Conservation (phyloP, 1,140 invertebrate genomes). For the Aphaenogaster floridana region DNA sequence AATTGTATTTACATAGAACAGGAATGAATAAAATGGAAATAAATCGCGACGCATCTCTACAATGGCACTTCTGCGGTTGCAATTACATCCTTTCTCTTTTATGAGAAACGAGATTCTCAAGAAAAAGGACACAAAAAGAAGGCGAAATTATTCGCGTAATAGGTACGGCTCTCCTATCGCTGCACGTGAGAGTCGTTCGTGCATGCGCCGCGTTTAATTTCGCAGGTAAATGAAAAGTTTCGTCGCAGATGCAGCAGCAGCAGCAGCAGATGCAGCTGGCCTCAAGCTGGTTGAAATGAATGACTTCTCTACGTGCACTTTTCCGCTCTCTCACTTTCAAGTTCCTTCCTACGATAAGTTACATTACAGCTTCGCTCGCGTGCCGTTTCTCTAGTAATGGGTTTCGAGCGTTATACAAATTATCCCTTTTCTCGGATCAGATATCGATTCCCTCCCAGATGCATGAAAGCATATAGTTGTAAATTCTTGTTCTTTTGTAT, state of each 20-base stretch:
- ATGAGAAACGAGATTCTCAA: not conserved
- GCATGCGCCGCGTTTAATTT: slow-evolving; percentile 68
- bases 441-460: not conserved
- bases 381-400: not conserved
- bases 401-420: slow-evolving; percentile 23
- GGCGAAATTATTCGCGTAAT: slow-evolving; percentile 41
- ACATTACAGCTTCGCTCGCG: not conserved
- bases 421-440: not conserved
- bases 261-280: slow-evolving; percentile 42
- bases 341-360: slow-evolving; percentile 12
- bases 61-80: not conserved
- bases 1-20: not conserved
- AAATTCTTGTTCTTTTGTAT: not conserved
- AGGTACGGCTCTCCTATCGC: slow-evolving; percentile 9
- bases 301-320: slow-evolving; percentile 44
- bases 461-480: not conserved
- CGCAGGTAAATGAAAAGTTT: slow-evolving; percentile 74
- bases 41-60: not conserved
- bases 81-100: not conserved
- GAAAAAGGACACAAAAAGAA: slow-evolving; percentile 1
- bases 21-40: not conserved
- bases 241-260: slow-evolving; percentile 39
- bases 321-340: slow-evolving; percentile 47
- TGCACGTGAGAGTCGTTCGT: slow-evolving; percentile 50
- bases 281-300: slow-evolving; percentile 22